Base-by-base conservation (phyloP, 2,113 vertebrate species). In the Phalacrocorax pelagicus region DNA sequence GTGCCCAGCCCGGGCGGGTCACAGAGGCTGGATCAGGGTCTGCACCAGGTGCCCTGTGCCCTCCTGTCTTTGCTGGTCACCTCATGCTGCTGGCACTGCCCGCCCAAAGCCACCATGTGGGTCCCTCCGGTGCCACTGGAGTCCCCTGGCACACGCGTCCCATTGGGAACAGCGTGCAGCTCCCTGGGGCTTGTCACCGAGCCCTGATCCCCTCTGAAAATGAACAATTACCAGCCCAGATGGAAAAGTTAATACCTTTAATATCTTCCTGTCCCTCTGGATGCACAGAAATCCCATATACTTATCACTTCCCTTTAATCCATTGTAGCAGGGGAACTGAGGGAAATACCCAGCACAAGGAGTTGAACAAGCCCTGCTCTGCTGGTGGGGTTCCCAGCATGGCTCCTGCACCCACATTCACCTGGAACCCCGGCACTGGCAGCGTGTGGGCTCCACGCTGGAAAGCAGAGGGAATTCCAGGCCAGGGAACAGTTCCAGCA, bases 231-330 rank as follows among this genome's bases (percentile, higher is more conserved):
- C 57, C 93, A 90, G 81, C 86, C 79, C 67, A 67, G 95, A 86
- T 40, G 8, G 94, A 84, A 85, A 86, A 92, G 93, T 94, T 97
- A 97, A 97, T 95, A n/a, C 95, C 88, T 61, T 84, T 91, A 91
- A 63, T 95, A 95, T 87, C 93, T 81, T 54, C 78, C 91, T 0
- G 59, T 97, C 95, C 94, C 97, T 75, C 91, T 3, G 70, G 96
- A 93, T 5, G 6, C 72, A 0, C 9, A 82, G 96, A 90, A 97
- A 97, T 94, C 97, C 94, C 92, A 27, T 38, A 42, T 27, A 54
- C 86, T 97, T 88, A 91, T 92, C 84, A 2, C 96, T 92, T 81
- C 20, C 88, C 86, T 90, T 77, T 96, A 96, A 96, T 97, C 96
- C 97, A 86, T 81, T 70, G 65, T 44, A 81, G 91, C 69, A 7